phyloP scores from a whole-genome alignment of 2,113 vertebrate species.

The Pardalotus punctatus region DNA sequence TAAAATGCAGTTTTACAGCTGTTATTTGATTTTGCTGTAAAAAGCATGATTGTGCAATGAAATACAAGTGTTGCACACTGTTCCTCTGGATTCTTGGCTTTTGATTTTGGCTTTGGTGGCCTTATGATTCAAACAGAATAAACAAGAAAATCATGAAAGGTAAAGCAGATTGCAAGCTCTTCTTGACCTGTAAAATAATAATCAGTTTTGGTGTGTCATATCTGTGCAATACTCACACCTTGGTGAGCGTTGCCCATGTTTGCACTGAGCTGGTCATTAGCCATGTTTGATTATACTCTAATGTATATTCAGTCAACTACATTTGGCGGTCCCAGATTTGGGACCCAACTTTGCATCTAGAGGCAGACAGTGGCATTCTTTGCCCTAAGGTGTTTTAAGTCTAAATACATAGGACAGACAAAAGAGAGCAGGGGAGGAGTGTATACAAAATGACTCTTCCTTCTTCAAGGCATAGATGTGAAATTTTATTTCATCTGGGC shows the following conservation, averaged over 20 bases:
- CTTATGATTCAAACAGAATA: not conserved
- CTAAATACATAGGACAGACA: not conserved
- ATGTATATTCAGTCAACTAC: not conserved
- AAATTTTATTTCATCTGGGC: not conserved
- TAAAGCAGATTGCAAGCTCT: not conserved
- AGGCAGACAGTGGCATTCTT: not conserved
- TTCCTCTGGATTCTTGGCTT: not conserved
- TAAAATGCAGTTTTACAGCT: not conserved
- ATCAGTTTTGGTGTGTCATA: not conserved
- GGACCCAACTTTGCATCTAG: not conserved
- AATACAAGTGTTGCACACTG: not conserved
- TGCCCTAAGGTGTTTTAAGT: not conserved
- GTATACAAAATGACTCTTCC: rapidly evolving
- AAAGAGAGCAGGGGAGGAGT: not conserved
- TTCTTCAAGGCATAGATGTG: not conserved
- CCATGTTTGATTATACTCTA: not conserved
- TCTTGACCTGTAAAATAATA: not conserved
- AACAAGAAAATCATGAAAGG: not conserved
- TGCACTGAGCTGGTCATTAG: not conserved
- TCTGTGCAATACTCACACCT: not conserved
- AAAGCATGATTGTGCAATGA: not conserved
- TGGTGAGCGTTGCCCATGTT: not conserved
- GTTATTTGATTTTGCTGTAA: not conserved
- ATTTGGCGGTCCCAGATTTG: not conserved
- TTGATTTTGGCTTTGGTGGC: not conserved